Evolutionary conservation across 2,888 invertebrate genomes (phyloP).

Genomic region (Rhorus exstirpatorius): DNA sequence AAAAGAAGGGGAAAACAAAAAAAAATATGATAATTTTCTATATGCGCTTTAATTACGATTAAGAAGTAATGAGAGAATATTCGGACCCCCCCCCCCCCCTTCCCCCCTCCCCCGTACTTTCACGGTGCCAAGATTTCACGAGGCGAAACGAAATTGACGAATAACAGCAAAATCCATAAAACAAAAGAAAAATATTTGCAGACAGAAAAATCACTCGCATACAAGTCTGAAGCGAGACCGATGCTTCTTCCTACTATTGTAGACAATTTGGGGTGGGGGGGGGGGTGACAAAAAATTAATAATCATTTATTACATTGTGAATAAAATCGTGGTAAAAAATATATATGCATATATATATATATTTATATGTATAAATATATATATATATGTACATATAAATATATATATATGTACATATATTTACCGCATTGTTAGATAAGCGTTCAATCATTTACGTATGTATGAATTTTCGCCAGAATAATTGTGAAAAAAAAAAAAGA

Average conservation of each 20-base stretch:
- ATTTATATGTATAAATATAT: slow-evolving; percentile 30
- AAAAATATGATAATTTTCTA: slow-evolving; percentile 35
- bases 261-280: too few relatives aligned
- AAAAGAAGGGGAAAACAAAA: too few relatives aligned
- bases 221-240: slow-evolving; percentile 78
- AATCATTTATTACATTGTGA: slow-evolving; percentile 81
- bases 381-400: slow-evolving; percentile 11
- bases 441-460: slow-evolving; percentile 71
- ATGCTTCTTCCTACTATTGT: slow-evolving; percentile 81
- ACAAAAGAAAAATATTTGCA: slow-evolving; percentile 26
- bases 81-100: too few relatives aligned
- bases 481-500: slow-evolving; percentile 66
- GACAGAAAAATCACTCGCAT: slow-evolving; percentile 56
- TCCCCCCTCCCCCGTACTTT: too few relatives aligned
- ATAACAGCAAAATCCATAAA: slow-evolving; percentile 17
- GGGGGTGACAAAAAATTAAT: slow-evolving; percentile 76
- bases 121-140: slow-evolving; percentile 43
- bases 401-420: slow-evolving; percentile 31
- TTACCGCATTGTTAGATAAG: slow-evolving; percentile 72
- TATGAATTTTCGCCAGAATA: slow-evolving; percentile 54
- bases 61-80: slow-evolving; percentile 48
- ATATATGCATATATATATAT: slow-evolving; percentile 13
- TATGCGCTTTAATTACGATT: slow-evolving; percentile 62
- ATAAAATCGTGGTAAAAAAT: slow-evolving; percentile 71
- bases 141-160: slow-evolving; percentile 46